Evolutionary conservation across 1,140 invertebrate species (phyloP).

Genomic region (Microvelia longipes): DNA sequence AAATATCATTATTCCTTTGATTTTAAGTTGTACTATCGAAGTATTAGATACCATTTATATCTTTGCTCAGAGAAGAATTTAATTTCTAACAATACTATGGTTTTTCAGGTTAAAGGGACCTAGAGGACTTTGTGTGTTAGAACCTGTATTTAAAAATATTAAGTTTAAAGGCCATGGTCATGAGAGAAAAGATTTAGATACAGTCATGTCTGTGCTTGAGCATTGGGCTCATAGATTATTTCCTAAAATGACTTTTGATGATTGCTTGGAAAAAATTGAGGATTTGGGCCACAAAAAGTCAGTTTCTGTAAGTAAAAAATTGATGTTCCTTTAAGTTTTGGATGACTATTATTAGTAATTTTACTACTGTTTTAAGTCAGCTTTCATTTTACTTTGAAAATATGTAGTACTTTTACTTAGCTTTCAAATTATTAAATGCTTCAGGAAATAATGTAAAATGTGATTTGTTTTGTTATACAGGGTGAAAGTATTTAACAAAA

Average conservation of each 20-base stretch:
- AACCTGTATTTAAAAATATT: conserved; percentile 61
- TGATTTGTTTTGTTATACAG: too few relatives aligned
- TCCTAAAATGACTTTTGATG: conserved; percentile 73
- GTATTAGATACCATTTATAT: too few relatives aligned
- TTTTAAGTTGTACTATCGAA: too few relatives aligned
- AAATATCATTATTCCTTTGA: too few relatives aligned
- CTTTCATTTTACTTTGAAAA: too few relatives aligned
- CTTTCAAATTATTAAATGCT: too few relatives aligned
- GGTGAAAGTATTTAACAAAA: too few relatives aligned
- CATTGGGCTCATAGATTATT: conserved; percentile 83
- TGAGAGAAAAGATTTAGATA: conserved; percentile 65
- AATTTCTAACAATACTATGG: background rate
- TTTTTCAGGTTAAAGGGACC: conserved; percentile 35
- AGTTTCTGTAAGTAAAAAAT: conserved; percentile 32
- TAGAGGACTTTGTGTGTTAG: conserved; percentile 60
- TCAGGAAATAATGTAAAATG: too few relatives aligned
- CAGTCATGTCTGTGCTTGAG: conserved; percentile 62
- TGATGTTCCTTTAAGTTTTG: too few relatives aligned
- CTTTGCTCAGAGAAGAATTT: background rate
- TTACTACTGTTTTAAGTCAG: too few relatives aligned
- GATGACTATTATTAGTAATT: too few relatives aligned
- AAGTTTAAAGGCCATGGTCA: conserved; percentile 68
- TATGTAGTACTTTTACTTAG: too few relatives aligned
- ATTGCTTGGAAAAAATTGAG: conserved; percentile 66
- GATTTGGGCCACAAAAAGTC: conserved; percentile 56